These are phyloP conservation scores for Apamea monoglypha DNA, from an alignment of 2,888 invertebrate genomes.

Conservation along the genomic window DNA sequence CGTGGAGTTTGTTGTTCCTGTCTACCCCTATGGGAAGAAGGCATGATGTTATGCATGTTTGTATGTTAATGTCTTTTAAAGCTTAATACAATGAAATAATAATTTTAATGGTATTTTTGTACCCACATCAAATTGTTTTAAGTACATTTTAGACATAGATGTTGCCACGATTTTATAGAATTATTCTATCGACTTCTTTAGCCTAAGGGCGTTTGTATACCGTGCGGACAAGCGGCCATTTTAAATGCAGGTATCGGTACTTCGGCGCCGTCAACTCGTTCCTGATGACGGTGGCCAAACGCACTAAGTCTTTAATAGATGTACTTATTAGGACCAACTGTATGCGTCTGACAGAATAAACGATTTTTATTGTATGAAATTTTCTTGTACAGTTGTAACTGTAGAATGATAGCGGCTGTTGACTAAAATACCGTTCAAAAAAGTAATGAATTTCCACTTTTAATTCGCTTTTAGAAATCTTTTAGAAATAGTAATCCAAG, in stretches of 20 bases:
- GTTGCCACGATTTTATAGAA: conserved; percentile 6
- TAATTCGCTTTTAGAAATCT: neutral
- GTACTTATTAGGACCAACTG: conserved; percentile 50
- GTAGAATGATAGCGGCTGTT: conserved; percentile 2
- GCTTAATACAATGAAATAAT: conserved; percentile 50
- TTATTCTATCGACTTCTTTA: conserved; percentile 22
- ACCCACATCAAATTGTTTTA: conserved; percentile 39
- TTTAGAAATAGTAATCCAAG: neutral
- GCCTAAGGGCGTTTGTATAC: conserved; percentile 3
- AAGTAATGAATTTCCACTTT: neutral
- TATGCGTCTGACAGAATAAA: conserved; percentile 29
- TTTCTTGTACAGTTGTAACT: neutral
- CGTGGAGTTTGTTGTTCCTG: conserved; percentile 27
- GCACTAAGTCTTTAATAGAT: conserved; percentile 5
- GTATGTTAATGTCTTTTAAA: conserved; percentile 23
- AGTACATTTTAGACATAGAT: conserved; percentile 26
- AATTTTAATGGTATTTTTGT: conserved; percentile 58
- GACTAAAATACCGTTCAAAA: neutral
- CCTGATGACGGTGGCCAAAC: neutral
- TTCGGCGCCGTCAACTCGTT: neutral
- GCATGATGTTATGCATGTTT: conserved; percentile 38
- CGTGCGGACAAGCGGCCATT: neutral
- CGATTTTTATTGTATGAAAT: conserved; percentile 2
- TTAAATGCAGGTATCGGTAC: neutral
- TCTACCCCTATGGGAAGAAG: neutral